Conservation (phyloP, 2,113 vertebrate genomes). For the Phrynosoma blainvillii region DNA sequence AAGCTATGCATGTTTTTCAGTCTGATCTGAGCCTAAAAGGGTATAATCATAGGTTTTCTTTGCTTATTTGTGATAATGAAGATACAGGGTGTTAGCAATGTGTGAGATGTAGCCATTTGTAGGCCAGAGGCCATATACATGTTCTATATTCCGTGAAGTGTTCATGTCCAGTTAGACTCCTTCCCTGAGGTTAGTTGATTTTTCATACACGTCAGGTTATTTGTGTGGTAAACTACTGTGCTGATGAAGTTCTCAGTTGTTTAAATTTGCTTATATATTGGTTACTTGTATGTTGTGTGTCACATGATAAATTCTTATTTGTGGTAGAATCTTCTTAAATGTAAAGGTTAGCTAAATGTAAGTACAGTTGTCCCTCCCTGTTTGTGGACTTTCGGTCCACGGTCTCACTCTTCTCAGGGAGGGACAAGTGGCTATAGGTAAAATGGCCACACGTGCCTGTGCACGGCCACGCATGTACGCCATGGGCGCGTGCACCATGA, state of each 20-base stretch:
- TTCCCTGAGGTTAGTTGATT: not conserved
- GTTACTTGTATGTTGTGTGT: not conserved
- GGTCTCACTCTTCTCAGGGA: no score
- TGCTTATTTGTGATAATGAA: not conserved
- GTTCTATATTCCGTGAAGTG: not conserved
- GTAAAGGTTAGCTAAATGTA: no score
- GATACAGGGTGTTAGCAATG: not conserved
- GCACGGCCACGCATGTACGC: no score
- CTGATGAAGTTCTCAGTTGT: not conserved
- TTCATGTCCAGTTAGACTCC: not conserved
- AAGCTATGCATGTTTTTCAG: not conserved
- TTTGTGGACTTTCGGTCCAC: no score
- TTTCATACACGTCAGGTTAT: not conserved
- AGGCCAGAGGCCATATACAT: not conserved
- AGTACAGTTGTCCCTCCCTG: no score
- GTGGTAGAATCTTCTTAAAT: not conserved
- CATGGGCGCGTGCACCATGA: no score
- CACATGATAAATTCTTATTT: not conserved
- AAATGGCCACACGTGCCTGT: not conserved
- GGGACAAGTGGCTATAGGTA: no score
- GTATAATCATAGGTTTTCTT: not conserved
- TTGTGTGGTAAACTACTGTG: not conserved
- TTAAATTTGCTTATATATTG: not conserved
- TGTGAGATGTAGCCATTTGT: not conserved
- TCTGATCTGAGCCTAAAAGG: not conserved